Evolutionary conservation across 2,888 invertebrate species (phyloP).

Genomic region (Pandemis corylana): DNA sequence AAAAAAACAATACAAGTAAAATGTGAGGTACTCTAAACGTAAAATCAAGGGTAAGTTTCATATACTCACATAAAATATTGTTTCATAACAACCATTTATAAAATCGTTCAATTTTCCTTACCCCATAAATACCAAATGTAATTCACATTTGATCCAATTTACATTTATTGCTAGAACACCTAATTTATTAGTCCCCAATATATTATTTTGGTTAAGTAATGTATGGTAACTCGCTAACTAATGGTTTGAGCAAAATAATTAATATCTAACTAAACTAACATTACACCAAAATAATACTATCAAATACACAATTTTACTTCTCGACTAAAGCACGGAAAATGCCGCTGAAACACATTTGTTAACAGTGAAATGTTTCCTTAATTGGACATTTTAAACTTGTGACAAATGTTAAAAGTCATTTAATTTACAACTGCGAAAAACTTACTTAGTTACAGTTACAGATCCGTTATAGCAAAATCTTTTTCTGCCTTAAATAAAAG

Average conservation of each 20-base stretch:
- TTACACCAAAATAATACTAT: constrained; percentile 20
- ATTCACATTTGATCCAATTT: not conserved
- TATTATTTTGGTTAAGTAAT: constrained; percentile 2
- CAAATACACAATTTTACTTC: constrained; percentile 2
- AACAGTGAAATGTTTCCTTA: too few relatives aligned
- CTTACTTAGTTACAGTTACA: too few relatives aligned
- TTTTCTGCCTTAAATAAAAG: too few relatives aligned
- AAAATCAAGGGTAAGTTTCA: not conserved
- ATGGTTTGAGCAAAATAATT: constrained; percentile 13
- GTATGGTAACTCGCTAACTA: constrained; percentile 7
- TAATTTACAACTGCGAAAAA: too few relatives aligned
- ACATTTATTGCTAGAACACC: not conserved
- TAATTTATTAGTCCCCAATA: constrained; percentile 1
- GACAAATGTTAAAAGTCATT: too few relatives aligned
- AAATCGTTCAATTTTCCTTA: not conserved
- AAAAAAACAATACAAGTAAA: too few relatives aligned
- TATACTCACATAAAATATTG: too few relatives aligned
- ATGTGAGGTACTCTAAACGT: too few relatives aligned
- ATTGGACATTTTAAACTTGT: too few relatives aligned
- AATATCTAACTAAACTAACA: not conserved
- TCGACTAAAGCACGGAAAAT: not conserved
- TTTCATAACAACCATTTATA: not conserved
- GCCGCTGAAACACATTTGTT: not conserved
- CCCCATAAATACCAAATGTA: not conserved
- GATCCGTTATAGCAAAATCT: too few relatives aligned